Evolutionary conservation across 2,797 vertebrate genomes (phyloP), one percentile per base, ranked within the genome.

Genomic region (Lagocephalus sceleratus): DNA sequence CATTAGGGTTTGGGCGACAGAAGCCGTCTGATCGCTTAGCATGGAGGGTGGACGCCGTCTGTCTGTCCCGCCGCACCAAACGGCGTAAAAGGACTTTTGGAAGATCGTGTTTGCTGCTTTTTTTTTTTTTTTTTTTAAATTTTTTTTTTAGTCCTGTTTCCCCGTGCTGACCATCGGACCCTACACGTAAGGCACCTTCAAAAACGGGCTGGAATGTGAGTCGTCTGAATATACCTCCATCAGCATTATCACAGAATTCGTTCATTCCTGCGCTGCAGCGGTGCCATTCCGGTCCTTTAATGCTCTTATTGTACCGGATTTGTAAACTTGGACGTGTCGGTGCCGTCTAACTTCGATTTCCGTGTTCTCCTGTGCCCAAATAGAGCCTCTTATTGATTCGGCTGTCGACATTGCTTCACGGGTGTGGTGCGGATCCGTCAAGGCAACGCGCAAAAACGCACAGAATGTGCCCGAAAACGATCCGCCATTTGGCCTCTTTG

Each of bases 341-440:
- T 6, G 50, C 26, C 43, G 54, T 54, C 43, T 50, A 19, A 54
- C 49, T 40, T 57, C n/a, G 41, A 19, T 55, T 21, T 39, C 2
- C 20, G 47, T n/a, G 14, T 21, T 68, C 40, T 56, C 35, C 60
- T 48, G 44, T 68, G 66, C 60, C 60, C 63, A 52, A 55, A 78
- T 48, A 51, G 52, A 75, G 59, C 50, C 23, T 19, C 53, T 20
- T 81, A 89, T 90, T 83, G 89, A 89, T 89, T 79, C 77, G 76
- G 61, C 78, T 73, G 83, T 79, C 76, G 85, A 85, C 79, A 78
- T 73, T 87, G 85, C 83, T 88, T 66, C 66, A 64, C 91, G 91
- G 91, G 91, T 92, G 91, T 92, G 91, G 91, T 92, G 85, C 89
- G 53, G 82, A 85, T 83, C 78, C 63, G 80, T 69, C 78, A 64